phyloP scores from a whole-genome alignment of 2,888 invertebrate genomes.

The Cacoxenus indagator region DNA sequence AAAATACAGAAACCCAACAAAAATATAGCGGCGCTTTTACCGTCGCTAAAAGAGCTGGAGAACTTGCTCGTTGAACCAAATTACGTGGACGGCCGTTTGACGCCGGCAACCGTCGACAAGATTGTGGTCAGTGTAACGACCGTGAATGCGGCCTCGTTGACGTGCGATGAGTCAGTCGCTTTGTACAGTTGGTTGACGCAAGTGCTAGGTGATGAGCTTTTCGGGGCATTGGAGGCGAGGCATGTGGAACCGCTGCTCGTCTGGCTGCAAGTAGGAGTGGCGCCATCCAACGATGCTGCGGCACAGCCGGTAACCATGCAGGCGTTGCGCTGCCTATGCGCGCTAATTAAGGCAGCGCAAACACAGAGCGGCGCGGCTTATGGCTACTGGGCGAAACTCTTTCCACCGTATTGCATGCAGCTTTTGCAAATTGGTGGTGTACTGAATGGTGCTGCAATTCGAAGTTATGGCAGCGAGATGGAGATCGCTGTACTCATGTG shows the following conservation, averaged over 20 bases:
- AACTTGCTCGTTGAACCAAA: too few species aligned
- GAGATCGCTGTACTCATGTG: slow-evolving; percentile 29
- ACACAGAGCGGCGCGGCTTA: background rate
- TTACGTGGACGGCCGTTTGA: too few species aligned
- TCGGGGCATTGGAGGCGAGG: background rate
- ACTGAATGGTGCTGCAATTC: background rate
- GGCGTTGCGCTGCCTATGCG: slow-evolving; percentile 30
- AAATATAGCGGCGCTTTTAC: too few species aligned
- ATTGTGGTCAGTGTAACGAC: too few species aligned
- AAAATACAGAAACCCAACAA: too few species aligned
- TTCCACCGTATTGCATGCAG: background rate
- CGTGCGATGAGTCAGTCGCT: slow-evolving; percentile 31
- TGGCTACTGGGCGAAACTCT: slow-evolving; percentile 14
- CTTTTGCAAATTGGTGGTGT: slow-evolving; percentile 15
- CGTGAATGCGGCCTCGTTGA: too few species aligned
- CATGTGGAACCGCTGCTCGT: background rate
- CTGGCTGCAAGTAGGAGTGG: background rate
- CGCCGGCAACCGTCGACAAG: too few species aligned
- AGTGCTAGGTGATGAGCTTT: background rate
- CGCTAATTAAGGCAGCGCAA: slow-evolving; percentile 29
- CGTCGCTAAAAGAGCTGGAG: too few species aligned
- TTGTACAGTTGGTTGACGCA: slow-evolving; percentile 21
- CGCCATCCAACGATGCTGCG: slow-evolving; percentile 25
- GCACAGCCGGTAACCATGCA: background rate
- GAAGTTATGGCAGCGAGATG: slow-evolving; percentile 26